These are phyloP conservation scores for Chironomus tepperi DNA, from an alignment of 1,140 invertebrate genomes.

Conservation along the genomic window DNA sequence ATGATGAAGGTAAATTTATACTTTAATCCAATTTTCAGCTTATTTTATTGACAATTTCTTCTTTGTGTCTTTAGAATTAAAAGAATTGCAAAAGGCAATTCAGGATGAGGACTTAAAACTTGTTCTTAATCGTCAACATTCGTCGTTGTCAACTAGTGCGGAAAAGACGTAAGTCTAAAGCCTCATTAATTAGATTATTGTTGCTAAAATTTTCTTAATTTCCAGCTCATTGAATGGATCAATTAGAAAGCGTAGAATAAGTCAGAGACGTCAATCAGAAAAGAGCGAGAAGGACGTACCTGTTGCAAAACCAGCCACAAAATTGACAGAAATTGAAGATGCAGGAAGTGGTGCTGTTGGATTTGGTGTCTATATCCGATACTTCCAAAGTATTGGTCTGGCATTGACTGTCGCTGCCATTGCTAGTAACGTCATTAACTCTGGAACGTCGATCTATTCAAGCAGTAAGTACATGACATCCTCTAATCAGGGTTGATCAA, in stretches of 20 bases:
- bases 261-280: neutral
- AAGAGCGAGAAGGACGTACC: neutral
- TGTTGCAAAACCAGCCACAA: neutral
- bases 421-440: neutral
- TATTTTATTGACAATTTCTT: neutral
- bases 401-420: neutral
- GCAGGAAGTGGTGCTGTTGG: neutral
- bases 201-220: neutral
- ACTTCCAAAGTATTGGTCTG: conserved; percentile 8
- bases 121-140: neutral
- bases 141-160: neutral
- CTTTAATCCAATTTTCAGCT: neutral
- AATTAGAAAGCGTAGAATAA: neutral
- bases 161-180: neutral
- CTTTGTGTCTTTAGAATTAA: no score
- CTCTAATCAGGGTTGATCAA: no score
- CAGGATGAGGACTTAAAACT: neutral
- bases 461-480: conserved; percentile 2
- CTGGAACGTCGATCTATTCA: neutral
- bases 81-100: neutral
- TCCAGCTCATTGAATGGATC: neutral
- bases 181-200: neutral
- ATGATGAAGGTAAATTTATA: neutral
- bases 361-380: neutral
- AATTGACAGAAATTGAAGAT: neutral